Percentiles rank a stretch among this genome's conserved stretches.
Evolutionary conservation across 2,888 invertebrate species (phyloP).

Genomic region (Sericinus montela): DNA sequence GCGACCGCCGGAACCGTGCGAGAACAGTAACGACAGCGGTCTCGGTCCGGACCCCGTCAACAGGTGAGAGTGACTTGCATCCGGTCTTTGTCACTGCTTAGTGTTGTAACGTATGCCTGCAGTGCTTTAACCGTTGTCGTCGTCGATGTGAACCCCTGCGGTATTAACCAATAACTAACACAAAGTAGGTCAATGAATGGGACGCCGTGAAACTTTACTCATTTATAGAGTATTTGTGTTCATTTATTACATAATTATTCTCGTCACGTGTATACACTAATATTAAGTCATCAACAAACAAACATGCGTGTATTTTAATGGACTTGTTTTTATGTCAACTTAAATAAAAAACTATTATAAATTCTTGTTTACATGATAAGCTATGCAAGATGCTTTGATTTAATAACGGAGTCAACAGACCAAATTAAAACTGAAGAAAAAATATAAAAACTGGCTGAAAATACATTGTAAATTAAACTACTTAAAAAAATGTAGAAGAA

Average conservation of each 20-base stretch:
- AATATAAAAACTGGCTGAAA: too few species aligned
- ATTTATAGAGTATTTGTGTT: neutral
- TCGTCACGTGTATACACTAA: neutral
- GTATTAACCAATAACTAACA: too few species aligned
- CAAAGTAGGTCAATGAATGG: too few species aligned
- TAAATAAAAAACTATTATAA: too few species aligned
- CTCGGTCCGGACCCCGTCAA: conserved; percentile 86
- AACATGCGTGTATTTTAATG: neutral
- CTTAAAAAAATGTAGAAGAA: too few species aligned
- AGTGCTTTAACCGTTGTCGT: conserved; percentile 2
- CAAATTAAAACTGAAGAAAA: too few species aligned
- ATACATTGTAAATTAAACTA: too few species aligned
- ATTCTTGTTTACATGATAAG: too few species aligned
- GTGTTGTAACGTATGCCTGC: conserved; percentile 1
- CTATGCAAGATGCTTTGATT: too few species aligned
- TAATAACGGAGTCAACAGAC: too few species aligned
- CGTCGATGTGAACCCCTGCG: neutral
- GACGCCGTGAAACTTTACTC: too few species aligned
- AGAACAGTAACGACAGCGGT: conserved; percentile 94
- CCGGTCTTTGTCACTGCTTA: conserved; percentile 9
- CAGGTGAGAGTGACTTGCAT: conserved; percentile 47
- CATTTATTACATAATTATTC: neutral
- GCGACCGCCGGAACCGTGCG: conserved; percentile 82
- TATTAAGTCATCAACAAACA: neutral
- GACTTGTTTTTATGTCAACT: too few species aligned